phyloP scores from a whole-genome alignment of 2,113 vertebrate genomes.

The Plecotus auritus region DNA sequence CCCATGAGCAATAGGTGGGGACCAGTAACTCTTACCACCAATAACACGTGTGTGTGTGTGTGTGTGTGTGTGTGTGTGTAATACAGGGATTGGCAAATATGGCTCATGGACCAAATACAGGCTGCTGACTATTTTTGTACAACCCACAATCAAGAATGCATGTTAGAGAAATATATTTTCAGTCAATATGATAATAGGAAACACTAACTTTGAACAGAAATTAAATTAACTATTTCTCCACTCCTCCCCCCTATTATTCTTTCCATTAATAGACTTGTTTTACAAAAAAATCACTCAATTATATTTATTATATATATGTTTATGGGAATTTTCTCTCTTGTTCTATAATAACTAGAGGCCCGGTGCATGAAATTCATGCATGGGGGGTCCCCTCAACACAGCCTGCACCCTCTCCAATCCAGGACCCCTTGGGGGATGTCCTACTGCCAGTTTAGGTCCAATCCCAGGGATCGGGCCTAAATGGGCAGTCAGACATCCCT shows the following conservation, averaged over 20 bases:
- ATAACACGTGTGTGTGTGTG: neutral
- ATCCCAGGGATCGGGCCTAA: too few relatives aligned
- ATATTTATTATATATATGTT: neutral
- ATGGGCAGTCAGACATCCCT: too few relatives aligned
- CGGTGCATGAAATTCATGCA: too few relatives aligned
- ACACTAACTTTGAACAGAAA: slow-evolving; percentile 74
- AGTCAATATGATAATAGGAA: neutral
- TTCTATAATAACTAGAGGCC: neutral
- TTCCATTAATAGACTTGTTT: neutral
- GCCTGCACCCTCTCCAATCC: too few relatives aligned
- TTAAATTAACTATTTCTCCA: neutral
- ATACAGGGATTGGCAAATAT: neutral
- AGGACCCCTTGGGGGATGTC: too few relatives aligned
- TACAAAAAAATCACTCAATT: neutral
- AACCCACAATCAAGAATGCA: neutral
- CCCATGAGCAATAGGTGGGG: neutral
- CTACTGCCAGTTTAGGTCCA: too few relatives aligned
- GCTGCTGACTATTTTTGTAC: neutral
- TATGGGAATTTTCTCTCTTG: neutral
- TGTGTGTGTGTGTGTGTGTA: neutral
- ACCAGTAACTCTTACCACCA: neutral
- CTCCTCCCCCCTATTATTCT: neutral
- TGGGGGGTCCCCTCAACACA: too few relatives aligned
- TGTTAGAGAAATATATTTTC: neutral
- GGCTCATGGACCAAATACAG: neutral